phyloP scores from a whole-genome alignment of 2,797 vertebrate species.

The Hydrocynus forskahlii region DNA sequence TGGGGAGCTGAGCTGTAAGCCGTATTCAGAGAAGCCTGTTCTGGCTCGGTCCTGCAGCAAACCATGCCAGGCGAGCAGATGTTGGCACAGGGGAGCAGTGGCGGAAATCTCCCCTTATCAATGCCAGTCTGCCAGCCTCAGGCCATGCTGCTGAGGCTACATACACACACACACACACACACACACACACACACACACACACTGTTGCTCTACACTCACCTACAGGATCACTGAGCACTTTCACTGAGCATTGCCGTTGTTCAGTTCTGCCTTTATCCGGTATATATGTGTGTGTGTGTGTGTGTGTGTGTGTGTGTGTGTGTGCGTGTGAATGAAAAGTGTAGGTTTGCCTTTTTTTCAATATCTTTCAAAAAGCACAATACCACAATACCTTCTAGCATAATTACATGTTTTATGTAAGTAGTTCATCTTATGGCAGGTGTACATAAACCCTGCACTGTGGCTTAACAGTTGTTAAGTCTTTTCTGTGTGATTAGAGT shows the following conservation, averaged over 20 bases:
- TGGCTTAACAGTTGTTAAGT: too few relatives aligned
- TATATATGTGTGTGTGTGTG: slow-evolving; percentile 13
- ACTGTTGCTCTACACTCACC: not conserved
- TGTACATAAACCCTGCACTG: slow-evolving; percentile 25
- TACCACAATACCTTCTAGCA: slow-evolving; percentile 33
- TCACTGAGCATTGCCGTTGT: slow-evolving; percentile 4
- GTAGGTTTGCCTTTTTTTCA: too few relatives aligned
- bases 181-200: not conserved
- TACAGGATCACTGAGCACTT: slow-evolving; percentile 9
- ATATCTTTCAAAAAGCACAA: too few relatives aligned
- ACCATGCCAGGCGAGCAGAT: slow-evolving; percentile 51
- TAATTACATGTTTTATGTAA: slow-evolving; percentile 41
- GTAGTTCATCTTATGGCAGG: slow-evolving; percentile 37
- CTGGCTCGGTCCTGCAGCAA: slow-evolving; percentile 28
- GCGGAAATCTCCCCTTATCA: slow-evolving; percentile 48
- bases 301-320: slow-evolving; percentile 27
- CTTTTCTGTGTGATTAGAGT: slow-evolving; percentile 25
- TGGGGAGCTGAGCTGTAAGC: slow-evolving; percentile 4
- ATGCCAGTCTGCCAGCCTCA: slow-evolving; percentile 43
- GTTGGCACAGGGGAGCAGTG: slow-evolving; percentile 43
- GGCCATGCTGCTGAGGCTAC: slow-evolving; percentile 19
- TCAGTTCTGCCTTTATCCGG: not conserved
- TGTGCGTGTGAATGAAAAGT: too few relatives aligned
- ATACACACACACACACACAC: not conserved
- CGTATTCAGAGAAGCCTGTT: slow-evolving; percentile 14